Percentiles rank a stretch among this genome's conserved stretches.
These are phyloP conservation scores for Spilogale gracilis DNA, from an alignment of 2,113 vertebrate species.

Conservation along the genomic window DNA sequence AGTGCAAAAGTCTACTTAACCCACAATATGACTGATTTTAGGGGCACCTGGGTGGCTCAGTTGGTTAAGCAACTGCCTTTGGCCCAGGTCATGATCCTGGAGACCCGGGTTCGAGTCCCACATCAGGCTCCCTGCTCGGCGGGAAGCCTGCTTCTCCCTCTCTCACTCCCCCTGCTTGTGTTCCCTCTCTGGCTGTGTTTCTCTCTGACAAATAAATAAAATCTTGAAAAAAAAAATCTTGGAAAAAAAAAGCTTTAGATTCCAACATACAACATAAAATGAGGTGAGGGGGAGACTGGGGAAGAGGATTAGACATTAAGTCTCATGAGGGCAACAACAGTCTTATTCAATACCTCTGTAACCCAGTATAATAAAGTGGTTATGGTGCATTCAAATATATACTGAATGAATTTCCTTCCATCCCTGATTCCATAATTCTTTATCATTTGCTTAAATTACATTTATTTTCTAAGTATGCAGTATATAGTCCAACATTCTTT, in stretches of 20 bases:
- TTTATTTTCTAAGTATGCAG: background rate
- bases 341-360: slow-evolving; percentile 6
- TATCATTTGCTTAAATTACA: background rate
- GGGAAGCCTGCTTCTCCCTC: no score
- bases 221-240: no score
- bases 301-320: background rate
- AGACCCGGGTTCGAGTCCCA: no score
- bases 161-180: no score
- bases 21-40: background rate
- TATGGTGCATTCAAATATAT: background rate
- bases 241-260: background rate
- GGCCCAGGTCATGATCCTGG: no score
- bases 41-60: no score
- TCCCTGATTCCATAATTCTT: background rate
- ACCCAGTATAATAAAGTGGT: background rate
- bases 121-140: no score
- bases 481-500: background rate
- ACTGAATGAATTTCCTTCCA: background rate
- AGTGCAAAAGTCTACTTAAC: slow-evolving; percentile 27
- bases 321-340: background rate
- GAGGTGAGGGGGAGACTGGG: background rate
- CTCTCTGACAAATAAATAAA: no score
- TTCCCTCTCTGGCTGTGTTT: no score
- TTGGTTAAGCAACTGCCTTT: no score
- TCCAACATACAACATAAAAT: background rate